Percentiles rank a stretch among this genome's conserved stretches.
phyloP scores from a whole-genome alignment of 1,140 invertebrate species.

The Calephelis nemesis region DNA sequence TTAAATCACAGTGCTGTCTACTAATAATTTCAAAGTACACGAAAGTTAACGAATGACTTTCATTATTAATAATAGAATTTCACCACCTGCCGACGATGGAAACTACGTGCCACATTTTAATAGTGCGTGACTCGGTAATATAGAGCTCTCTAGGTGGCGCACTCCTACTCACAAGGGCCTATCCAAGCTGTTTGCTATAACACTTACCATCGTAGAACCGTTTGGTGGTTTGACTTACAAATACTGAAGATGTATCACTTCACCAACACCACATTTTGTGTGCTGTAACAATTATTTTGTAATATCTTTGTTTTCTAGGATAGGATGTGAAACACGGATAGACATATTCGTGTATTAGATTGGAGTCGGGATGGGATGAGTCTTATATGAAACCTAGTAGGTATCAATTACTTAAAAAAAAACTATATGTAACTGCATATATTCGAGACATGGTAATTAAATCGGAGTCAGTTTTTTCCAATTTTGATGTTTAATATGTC shows the following conservation, averaged over 20 bases:
- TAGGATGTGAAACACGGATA: too few species aligned
- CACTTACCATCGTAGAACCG: slow-evolving; percentile 62
- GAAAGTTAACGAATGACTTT: neutral
- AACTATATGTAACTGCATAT: too few species aligned
- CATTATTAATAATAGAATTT: neutral
- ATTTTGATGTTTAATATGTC: too few species aligned
- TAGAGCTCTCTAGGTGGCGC: slow-evolving; percentile 57
- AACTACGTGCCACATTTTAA: neutral
- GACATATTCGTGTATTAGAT: too few species aligned
- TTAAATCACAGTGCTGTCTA: too few species aligned
- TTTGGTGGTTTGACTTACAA: slow-evolving; percentile 61
- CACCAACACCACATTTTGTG: slow-evolving; percentile 26
- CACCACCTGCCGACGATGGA: too few species aligned
- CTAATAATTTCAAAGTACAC: too few species aligned
- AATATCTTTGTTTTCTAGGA: slow-evolving; percentile 29
- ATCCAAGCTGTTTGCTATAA: slow-evolving; percentile 64
- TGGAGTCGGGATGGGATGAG: too few species aligned
- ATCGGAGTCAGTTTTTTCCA: neutral
- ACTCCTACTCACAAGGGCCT: slow-evolving; percentile 48
- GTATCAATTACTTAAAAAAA: too few species aligned
- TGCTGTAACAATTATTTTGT: slow-evolving; percentile 26
- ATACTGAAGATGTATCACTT: slow-evolving; percentile 46
- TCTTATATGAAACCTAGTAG: too few species aligned
- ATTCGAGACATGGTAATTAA: slow-evolving; percentile 23
- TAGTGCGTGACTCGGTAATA: slow-evolving; percentile 19